These are phyloP conservation scores for Germaria angustata DNA, from an alignment of 2,888 invertebrate species.

Conservation along the genomic window DNA sequence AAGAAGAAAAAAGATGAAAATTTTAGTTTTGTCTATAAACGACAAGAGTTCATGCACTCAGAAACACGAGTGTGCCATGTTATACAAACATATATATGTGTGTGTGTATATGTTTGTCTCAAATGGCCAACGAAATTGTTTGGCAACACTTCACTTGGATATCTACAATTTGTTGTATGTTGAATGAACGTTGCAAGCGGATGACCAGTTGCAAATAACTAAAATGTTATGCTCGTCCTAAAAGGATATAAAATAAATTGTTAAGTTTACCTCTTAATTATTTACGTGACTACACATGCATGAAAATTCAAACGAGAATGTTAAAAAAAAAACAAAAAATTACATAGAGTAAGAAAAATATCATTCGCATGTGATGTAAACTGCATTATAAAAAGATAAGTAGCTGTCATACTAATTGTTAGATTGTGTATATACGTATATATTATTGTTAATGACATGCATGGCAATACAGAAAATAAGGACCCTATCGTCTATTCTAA, in stretches of 20 bases:
- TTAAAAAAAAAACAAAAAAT: no score
- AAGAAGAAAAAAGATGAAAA: neutral
- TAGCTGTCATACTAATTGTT: no score
- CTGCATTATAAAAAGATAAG: no score
- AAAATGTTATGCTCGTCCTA: neutral
- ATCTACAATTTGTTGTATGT: conserved; percentile 11
- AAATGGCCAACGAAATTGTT: conserved; percentile 49
- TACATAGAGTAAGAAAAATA: no score
- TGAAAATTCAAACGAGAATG: neutral
- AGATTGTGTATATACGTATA: no score
- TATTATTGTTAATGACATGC: no score
- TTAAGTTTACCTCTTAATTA: neutral
- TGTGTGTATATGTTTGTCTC: neutral
- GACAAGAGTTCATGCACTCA: neutral
- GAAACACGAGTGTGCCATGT: neutral
- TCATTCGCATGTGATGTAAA: no score
- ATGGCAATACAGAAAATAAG: no score
- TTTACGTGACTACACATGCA: neutral
- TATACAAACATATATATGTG: neutral
- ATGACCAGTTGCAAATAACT: conserved; percentile 27
- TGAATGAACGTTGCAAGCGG: conserved; percentile 5
- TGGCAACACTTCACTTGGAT: conserved; percentile 51
- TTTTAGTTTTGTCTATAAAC: neutral
- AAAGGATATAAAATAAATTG: conserved; percentile 8
- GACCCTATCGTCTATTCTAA: no score